Percentiles rank a stretch among this genome's conserved stretches.
phyloP scores from a whole-genome alignment of 1,140 invertebrate species.

The Chionoecetes opilio region DNA sequence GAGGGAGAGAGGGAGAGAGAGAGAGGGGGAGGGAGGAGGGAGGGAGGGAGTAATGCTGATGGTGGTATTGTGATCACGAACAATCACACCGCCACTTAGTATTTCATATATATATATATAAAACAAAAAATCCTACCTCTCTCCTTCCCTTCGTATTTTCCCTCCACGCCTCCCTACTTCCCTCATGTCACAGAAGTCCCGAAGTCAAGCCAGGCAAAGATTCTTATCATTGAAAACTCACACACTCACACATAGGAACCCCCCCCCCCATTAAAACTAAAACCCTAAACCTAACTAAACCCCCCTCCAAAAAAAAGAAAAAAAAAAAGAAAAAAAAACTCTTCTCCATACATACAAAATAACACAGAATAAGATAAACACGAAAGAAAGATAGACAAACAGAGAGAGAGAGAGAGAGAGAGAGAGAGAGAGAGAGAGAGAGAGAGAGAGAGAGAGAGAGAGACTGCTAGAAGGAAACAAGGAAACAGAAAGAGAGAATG shows the following conservation, averaged over 20 bases:
- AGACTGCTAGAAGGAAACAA: background rate
- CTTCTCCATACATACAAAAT: too few species aligned
- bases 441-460: conserved; percentile 15
- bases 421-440: background rate
- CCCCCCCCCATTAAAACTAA: too few species aligned
- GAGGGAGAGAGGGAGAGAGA: conserved; percentile 42
- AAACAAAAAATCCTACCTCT: background rate
- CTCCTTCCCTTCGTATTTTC: background rate
- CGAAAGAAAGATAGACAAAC: background rate
- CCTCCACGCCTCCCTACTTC: too few species aligned
- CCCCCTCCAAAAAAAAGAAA: too few species aligned
- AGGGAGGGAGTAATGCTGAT: background rate
- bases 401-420: conserved; percentile 18
- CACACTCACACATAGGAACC: background rate
- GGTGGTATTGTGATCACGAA: background rate
- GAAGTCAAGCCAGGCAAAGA: background rate
- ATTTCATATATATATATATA: too few species aligned
- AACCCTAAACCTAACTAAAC: too few species aligned
- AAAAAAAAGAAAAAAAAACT: background rate
- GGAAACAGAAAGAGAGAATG: background rate
- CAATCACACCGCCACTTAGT: background rate
- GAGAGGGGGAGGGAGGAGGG: background rate
- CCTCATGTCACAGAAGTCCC: background rate
- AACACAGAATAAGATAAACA: too few species aligned
- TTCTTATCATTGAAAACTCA: background rate